phyloP scores from a whole-genome alignment of 37 sponge, comb jelly and placozoan species.

The Lycopodina hypogea region DNA sequence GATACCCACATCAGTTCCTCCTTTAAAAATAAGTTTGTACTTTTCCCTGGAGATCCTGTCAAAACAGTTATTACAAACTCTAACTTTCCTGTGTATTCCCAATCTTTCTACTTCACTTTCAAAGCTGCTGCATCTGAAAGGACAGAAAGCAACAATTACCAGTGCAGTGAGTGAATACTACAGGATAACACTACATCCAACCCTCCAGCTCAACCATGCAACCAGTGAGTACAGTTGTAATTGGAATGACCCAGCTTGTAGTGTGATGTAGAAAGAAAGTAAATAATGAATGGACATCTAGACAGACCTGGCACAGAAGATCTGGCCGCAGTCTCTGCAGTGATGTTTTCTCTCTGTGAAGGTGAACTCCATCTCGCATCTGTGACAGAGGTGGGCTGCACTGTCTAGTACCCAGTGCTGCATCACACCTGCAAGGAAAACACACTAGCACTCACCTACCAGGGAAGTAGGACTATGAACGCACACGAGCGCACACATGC shows the following conservation, averaged over 20 bases:
- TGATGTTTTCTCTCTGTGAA: slow-evolving; percentile 83
- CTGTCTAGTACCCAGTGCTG: slow-evolving; percentile 69
- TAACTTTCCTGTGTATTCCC: slow-evolving; percentile 61
- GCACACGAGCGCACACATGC: too few relatives aligned
- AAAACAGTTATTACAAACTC: slow-evolving; percentile 68
- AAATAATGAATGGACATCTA: background rate
- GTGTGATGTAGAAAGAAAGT: background rate
- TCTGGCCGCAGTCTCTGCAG: slow-evolving; percentile 84
- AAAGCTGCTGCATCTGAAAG: slow-evolving; percentile 60
- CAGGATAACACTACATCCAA: too few relatives aligned
- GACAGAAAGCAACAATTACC: background rate
- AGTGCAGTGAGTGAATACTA: too few relatives aligned
- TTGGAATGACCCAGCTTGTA: background rate
- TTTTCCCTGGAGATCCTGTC: background rate
- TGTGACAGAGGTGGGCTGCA: slow-evolving; percentile 49
- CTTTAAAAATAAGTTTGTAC: too few relatives aligned
- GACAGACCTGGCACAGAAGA: slow-evolving; percentile 78
- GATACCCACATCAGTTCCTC: too few relatives aligned
- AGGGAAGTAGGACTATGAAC: too few relatives aligned
- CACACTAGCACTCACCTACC: too few relatives aligned
- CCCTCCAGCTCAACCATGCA: too few relatives aligned
- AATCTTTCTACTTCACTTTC: slow-evolving; percentile 57
- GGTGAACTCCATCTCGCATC: slow-evolving; percentile 59
- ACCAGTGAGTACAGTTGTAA: too few relatives aligned
- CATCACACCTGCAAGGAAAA: slow-evolving; percentile 46